Conservation (phyloP, 2,797 vertebrate genomes). For the Benthosema pterotum region DNA sequence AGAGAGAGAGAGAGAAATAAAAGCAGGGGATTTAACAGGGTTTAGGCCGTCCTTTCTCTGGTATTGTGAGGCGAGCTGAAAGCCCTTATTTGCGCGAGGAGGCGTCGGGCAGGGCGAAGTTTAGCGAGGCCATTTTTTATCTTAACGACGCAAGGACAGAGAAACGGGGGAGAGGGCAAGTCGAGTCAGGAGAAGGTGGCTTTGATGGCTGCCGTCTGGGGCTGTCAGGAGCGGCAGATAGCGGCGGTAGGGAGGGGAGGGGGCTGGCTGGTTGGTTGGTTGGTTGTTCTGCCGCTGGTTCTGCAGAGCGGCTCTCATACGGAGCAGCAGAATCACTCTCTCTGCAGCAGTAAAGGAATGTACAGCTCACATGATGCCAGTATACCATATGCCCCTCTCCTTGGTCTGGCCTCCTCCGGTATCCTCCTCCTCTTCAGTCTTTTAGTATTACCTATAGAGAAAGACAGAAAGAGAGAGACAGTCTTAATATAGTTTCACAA, state of each 20-base stretch:
- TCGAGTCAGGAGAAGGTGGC: conserved; percentile 61
- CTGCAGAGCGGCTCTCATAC: conserved; percentile 35
- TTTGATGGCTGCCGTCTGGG: conserved; percentile 43
- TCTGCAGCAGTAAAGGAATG: conserved; percentile 37
- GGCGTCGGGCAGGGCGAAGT: conserved; percentile 49
- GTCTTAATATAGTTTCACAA: no score
- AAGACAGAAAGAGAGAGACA: no score
- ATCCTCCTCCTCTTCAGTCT: conserved; percentile 15
- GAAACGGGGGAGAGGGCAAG: conserved; percentile 50
- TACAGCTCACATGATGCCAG: conserved; percentile 66
- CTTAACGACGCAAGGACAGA: conserved; percentile 41
- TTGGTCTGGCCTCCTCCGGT: conserved; percentile 22
- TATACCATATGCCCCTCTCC: conserved; percentile 44
- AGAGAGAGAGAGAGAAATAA: conserved; percentile 17
- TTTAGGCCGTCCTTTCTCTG: conserved; percentile 61
- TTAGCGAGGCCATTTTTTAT: conserved; percentile 62
- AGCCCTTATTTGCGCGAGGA: conserved; percentile 68
- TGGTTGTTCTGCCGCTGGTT: conserved; percentile 50
- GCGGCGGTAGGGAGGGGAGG: conserved; percentile 49
- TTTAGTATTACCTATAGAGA: conserved; percentile 40
- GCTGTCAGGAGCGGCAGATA: conserved; percentile 38
- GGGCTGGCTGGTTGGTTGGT: no score
- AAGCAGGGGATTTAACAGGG: conserved; percentile 36
- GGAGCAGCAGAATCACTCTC: conserved; percentile 40
- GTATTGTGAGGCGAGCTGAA: conserved; percentile 58